Conservation (phyloP, 1,140 invertebrate species). For the Melanaphis sacchari region DNA sequence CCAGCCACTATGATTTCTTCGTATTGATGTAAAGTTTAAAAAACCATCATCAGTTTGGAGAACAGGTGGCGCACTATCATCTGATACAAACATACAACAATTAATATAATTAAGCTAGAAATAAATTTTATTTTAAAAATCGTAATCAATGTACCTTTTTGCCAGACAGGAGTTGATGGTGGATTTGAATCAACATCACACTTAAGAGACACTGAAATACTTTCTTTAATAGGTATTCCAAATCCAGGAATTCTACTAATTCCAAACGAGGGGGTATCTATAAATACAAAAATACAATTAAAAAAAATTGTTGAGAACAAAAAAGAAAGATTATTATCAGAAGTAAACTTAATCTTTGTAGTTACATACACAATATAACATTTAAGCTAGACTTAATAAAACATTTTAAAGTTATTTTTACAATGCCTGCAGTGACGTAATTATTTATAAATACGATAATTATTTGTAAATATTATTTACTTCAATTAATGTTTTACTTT, state of each 20-base stretch:
- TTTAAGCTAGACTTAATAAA: not conserved
- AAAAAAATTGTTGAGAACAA: not conserved
- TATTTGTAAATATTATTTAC: not conserved
- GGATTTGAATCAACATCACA: constrained; percentile 93
- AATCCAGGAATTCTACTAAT: constrained; percentile 88
- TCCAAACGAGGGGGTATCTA: constrained; percentile 89
- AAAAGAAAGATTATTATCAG: not conserved
- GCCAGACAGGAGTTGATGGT: constrained; percentile 83
- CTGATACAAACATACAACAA: constrained; percentile 62
- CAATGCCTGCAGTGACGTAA: not conserved
- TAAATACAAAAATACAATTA: constrained; percentile 61
- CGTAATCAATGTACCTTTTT: constrained; percentile 69
- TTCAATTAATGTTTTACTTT: not conserved
- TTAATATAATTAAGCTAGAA: too few species aligned
- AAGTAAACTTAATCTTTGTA: not conserved
- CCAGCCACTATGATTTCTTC: constrained; percentile 81
- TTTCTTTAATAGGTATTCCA: constrained; percentile 83
- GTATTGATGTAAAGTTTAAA: constrained; percentile 81
- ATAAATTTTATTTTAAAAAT: not conserved
- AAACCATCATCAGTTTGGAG: constrained; percentile 77
- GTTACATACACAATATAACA: not conserved
- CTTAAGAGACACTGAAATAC: constrained; percentile 83
- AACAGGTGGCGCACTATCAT: constrained; percentile 69
- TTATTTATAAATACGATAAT: not conserved
- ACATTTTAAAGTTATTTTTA: not conserved